Base-by-base conservation (phyloP, 2,113 vertebrate species). In the Myotis yumanensis region DNA sequence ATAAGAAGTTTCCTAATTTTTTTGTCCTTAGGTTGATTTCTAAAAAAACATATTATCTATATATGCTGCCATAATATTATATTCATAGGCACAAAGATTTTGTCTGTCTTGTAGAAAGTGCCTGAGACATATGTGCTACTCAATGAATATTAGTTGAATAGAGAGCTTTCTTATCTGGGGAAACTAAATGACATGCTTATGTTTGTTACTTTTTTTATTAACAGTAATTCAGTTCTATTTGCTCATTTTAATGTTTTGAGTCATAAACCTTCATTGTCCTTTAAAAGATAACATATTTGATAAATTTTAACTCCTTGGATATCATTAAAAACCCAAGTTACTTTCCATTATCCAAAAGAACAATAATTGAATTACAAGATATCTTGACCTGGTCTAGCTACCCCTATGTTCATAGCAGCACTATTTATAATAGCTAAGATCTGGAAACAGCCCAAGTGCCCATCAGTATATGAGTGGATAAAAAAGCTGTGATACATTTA, bases 11-110 rank as follows among this genome's bases (percentile, higher is more conserved):
- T 54, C 35, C 20, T 82, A 40, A 17, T 10, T 52, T 73, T 73
- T 92, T 86, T 54, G 30, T 4, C 43, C 79, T 52, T 93, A 28
- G 64, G 52, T 71, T 91, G 9, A 82, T 57, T 93, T 95, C 40
- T 73, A 11, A 59, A 72, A 72, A 82, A 75, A 7, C 2, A 23
- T 54, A 46, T 4, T 43, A 10, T 85, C 28, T 69, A 3, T 9
- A 22, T 69, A 40, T 32, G 22, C 5, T 59, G 32, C 22, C 52
- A 66, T 4, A 83, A 46, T 52, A 72, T 57, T 57, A 32, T 64
- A 68, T 46, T 10, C 48, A 64, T 12, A 69, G 48, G 6, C 7
- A 76, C 9, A 89, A 84, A 22, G 23, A 20, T 59, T 90, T 91
- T 30, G 17, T 73, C 66, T 57, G 7, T 25, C 66, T 89, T 76